Conservation (phyloP, 2,888 invertebrate genomes). For the Eupeodes latifasciatus region DNA sequence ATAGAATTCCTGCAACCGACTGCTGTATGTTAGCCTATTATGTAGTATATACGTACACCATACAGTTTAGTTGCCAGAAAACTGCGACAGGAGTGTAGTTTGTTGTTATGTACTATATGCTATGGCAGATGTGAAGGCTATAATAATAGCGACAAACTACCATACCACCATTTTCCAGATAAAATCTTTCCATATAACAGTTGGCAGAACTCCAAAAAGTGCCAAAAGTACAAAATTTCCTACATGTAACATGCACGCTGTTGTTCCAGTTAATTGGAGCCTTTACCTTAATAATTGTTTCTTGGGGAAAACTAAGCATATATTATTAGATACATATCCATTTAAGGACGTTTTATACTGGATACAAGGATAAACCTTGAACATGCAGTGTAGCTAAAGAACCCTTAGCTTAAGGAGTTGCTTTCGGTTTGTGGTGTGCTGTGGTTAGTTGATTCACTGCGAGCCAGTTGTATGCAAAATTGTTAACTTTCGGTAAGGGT, state of each 20-base stretch:
- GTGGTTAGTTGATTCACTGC: constrained; percentile 3
- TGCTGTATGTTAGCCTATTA: neutral
- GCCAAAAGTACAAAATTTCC: neutral
- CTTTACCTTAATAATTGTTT: constrained; percentile 54
- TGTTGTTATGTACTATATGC: neutral
- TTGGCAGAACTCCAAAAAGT: constrained; percentile 58
- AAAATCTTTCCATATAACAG: constrained; percentile 40
- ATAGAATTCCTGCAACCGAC: neutral
- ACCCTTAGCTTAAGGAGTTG: neutral
- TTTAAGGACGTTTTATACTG: neutral
- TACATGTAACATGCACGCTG: constrained; percentile 24
- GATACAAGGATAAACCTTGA: neutral
- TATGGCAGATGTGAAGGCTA: constrained; percentile 23
- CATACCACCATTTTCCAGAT: constrained; percentile 26
- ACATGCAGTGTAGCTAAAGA: constrained; percentile 1
- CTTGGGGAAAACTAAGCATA: constrained; percentile 26
- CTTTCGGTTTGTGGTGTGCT: neutral
- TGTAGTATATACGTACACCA: neutral
- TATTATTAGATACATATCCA: neutral
- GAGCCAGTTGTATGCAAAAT: too few species aligned
- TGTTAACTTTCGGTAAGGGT: too few species aligned
- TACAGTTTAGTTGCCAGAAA: constrained; percentile 59
- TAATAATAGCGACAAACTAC: constrained; percentile 37
- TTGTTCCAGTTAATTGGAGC: constrained; percentile 57
- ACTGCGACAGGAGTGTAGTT: constrained; percentile 44